Percentiles rank a stretch among this genome's conserved stretches.
Evolutionary conservation across 2,888 invertebrate species (phyloP).

Genomic region (Carabus problematicus): DNA sequence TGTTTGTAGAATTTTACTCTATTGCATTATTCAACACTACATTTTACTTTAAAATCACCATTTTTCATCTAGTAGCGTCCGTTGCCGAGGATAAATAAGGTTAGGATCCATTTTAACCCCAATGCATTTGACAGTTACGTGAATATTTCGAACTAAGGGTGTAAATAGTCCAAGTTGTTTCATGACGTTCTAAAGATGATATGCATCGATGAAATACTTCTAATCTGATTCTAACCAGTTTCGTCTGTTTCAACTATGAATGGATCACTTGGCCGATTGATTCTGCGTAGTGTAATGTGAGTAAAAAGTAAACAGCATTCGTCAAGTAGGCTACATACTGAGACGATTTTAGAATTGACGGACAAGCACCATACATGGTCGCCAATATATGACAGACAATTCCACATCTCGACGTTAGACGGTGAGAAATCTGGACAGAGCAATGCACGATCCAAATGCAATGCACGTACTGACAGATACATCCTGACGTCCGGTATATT

Average conservation of each 20-base stretch:
- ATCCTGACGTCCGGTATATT: slow-evolving; percentile 36
- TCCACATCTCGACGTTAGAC: slow-evolving; percentile 17
- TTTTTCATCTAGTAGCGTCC: no score
- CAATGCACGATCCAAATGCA: slow-evolving; percentile 1
- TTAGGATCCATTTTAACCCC: no score
- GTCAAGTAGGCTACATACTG: slow-evolving; percentile 12
- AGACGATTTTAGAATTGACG: slow-evolving; percentile 16
- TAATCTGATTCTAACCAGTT: no score
- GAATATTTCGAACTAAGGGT: no score
- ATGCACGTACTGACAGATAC: slow-evolving; percentile 15
- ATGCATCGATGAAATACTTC: no score
- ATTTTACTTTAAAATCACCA: no score
- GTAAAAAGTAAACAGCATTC: not conserved
- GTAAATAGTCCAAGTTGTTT: no score
- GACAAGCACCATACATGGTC: slow-evolving; percentile 15
- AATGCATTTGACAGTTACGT: no score
- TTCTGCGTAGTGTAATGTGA: not conserved
- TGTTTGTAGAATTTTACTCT: no score
- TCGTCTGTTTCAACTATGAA: not conserved
- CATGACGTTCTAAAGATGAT: no score
- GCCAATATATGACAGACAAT: slow-evolving; percentile 29
- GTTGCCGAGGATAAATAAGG: no score
- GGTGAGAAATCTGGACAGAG: slow-evolving; percentile 25
- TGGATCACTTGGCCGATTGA: not conserved
- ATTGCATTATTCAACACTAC: no score